Percentiles rank a stretch among this genome's conserved stretches.
Evolutionary conservation across 1,140 invertebrate species (phyloP).

Genomic region (Drosophila watanabei): DNA sequence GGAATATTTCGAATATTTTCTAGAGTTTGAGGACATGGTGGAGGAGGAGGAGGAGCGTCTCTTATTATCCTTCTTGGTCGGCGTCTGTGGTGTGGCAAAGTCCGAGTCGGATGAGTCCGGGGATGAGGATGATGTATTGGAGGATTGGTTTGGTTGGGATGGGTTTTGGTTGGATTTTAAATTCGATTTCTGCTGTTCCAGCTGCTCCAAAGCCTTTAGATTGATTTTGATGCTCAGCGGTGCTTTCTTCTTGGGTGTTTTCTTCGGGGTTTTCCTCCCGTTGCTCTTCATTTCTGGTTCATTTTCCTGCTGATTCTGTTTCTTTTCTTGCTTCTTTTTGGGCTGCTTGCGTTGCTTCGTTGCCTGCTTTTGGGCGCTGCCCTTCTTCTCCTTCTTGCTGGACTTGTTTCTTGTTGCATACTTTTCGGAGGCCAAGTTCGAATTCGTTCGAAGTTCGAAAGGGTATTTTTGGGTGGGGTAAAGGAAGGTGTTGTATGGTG

Average conservation of each 20-base stretch:
- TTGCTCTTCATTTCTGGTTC: constrained; percentile 17
- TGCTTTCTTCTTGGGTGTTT: constrained; percentile 2
- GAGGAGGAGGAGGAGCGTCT: constrained; percentile 60
- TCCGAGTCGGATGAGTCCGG: constrained; percentile 51
- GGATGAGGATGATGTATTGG: constrained; percentile 8
- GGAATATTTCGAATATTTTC: constrained; percentile 81
- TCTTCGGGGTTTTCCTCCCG: constrained; percentile 30
- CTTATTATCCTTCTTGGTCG: constrained; percentile 15
- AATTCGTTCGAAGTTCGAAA: constrained; percentile 30
- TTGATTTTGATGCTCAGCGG: constrained; percentile 70
- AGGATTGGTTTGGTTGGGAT: constrained; percentile 2
- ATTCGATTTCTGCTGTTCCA: constrained; percentile 18
- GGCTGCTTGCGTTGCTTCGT: constrained; percentile 43
- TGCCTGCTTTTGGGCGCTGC: constrained; percentile 62
- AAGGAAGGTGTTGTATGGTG: constrained; percentile 6
- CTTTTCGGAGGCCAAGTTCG: constrained; percentile 55
- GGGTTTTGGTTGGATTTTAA: constrained; percentile 12
- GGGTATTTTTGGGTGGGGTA: constrained; percentile 26
- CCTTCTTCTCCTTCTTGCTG: constrained; percentile 54
- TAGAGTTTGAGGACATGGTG: constrained; percentile 68
- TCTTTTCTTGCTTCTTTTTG: constrained; percentile 27
- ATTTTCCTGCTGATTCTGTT: constrained; percentile 14
- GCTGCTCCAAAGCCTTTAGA: constrained; percentile 55
- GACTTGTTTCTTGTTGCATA: constrained; percentile 70
- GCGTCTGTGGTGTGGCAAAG: constrained; percentile 30